phyloP scores from a whole-genome alignment of 2,113 vertebrate species.

The Callocephalon fimbriatum region DNA sequence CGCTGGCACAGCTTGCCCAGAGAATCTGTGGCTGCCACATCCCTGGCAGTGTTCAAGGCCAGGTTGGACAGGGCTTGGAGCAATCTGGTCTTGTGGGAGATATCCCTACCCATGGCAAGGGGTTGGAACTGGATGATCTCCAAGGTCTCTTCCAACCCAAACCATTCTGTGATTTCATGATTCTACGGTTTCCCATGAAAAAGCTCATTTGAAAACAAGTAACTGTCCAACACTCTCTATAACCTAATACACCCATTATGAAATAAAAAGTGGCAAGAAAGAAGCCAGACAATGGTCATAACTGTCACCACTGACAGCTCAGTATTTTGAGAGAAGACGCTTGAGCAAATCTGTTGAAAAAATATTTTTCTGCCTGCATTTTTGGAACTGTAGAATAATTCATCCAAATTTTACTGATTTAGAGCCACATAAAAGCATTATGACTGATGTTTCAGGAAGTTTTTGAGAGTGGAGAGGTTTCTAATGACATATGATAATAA shows the following conservation, averaged over 20 bases:
- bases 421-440: background rate
- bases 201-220: background rate
- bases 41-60: background rate
- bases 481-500: background rate
- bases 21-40: background rate
- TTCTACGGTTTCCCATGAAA: background rate
- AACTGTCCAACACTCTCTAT: background rate
- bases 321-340: background rate
- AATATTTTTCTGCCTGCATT: background rate
- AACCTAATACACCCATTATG: background rate
- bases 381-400: background rate
- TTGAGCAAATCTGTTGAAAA: background rate
- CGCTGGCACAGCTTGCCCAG: background rate
- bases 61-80: background rate
- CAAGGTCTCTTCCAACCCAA: background rate
- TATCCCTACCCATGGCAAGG: no score
- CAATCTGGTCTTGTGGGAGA: background rate
- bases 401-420: background rate
- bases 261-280: background rate
- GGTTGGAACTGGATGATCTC: background rate
- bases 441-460: background rate
- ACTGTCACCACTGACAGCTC: background rate
- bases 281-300: background rate
- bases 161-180: background rate
- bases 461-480: background rate